Evolutionary conservation across 53 echinoderm and acorn worm genomes (phyloP), one percentile per base, ranked within the genome.

Genomic region (Echinometra lucunter): DNA sequence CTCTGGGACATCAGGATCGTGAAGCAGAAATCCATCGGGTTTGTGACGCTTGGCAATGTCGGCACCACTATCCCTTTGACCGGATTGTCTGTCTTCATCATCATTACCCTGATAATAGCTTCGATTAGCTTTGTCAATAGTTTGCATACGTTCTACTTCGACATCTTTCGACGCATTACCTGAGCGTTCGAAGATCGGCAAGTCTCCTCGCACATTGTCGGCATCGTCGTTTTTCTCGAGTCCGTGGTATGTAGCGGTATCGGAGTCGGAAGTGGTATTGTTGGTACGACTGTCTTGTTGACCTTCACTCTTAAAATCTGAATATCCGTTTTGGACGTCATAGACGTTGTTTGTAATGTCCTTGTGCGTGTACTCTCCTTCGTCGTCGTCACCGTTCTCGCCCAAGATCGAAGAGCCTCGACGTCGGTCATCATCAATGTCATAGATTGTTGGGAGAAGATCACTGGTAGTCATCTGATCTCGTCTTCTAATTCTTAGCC

Each of bases 391-490:
- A 3, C 1, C 63, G 63, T 19, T 63, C 21, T 18, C 10, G 21
- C 44, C 11, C 10, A 44, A 85, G 25, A n/a, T 85, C 53, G 85
- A 21, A 47, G 49, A n/a, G 49, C 28, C 85, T 85, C 10, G 85
- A 47, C 19, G 49, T 25, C 1, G 21, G 45, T 40, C 90, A 58
- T 90, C 90, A 60, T 60, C 37, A 38, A 58, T 60, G 60, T 63
- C 90, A 21, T 90, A 18, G 18, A 85, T 85, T 37, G 85, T 85
- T n/a, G 85, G 85, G 30, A 85, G 85, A 13, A 49, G 49, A 49
- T n/a, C 85, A 21, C 49, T 49, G 28, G 85, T n/a, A 49, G 47
- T 85, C 85, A 28, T n/a, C 47, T 4, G 45, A 27, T 85, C 85
- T 8, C 37, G 90, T 63, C 63, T 58, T 25, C 58, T 45, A 42